Evolutionary conservation across 2,888 invertebrate species (phyloP).

Genomic region (Zelleria hepariella): DNA sequence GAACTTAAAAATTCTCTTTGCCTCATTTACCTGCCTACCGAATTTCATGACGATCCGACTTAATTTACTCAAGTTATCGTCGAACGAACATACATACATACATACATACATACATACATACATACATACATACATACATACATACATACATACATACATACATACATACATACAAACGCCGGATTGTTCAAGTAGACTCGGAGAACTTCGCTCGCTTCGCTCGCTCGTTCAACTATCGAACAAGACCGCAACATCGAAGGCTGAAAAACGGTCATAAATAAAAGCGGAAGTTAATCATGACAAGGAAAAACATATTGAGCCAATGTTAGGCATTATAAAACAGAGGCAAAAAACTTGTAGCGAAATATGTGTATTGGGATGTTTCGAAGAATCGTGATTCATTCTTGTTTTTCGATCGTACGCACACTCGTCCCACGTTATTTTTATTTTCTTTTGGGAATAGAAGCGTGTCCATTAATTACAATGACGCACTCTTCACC

Average conservation of each 20-base stretch:
- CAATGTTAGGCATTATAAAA: slow-evolving; percentile 1
- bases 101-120: too few species aligned
- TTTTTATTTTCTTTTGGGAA: slow-evolving; percentile 67
- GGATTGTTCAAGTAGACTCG: too few species aligned
- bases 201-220: too few species aligned
- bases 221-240: neutral
- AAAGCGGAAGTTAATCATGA: neutral
- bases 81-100: too few species aligned
- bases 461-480: slow-evolving; percentile 62
- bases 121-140: too few species aligned
- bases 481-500: slow-evolving; percentile 57
- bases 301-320: neutral
- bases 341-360: slow-evolving; percentile 6
- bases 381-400: slow-evolving; percentile 56
- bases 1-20: too few species aligned
- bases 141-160: too few species aligned
- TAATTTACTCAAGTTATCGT: too few species aligned
- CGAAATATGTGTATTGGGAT: slow-evolving; percentile 27
- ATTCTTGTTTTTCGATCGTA: slow-evolving; percentile 42
- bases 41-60: too few species aligned
- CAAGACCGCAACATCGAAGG: neutral
- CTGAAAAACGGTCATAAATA: neutral
- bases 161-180: too few species aligned
- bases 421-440: slow-evolving; percentile 32
- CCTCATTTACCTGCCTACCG: too few species aligned